Evolutionary conservation across 2,113 vertebrate species (phyloP).

Genomic region (Recurvirostra avosetta): DNA sequence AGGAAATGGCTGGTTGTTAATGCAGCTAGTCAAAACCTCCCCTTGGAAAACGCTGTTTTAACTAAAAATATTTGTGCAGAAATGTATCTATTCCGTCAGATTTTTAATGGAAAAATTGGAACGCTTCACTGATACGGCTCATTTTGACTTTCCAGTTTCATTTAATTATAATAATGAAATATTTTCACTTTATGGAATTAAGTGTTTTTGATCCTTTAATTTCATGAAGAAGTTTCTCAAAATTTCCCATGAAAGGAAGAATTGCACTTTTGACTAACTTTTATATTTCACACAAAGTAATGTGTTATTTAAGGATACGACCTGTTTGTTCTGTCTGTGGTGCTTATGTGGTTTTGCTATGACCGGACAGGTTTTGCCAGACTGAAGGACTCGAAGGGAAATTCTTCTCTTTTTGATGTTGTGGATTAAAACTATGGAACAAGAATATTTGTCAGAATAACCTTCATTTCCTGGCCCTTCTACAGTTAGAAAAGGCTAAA

Average conservation of each 20-base stretch:
- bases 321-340: not conserved
- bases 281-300: not conserved
- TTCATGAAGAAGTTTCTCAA: not conserved
- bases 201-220: not conserved
- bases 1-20: not conserved
- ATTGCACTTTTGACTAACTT: not conserved
- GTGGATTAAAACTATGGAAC: not conserved
- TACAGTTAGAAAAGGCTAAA: not conserved
- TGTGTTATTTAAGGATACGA: not conserved
- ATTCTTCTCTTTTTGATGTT: not conserved
- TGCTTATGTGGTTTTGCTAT: rapidly evolving
- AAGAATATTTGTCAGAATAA: not conserved
- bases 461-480: not conserved
- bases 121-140: not conserved
- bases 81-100: not conserved
- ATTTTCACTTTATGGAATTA: not conserved
- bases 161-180: not conserved
- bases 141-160: not conserved
- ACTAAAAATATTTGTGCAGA: not conserved
- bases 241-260: not conserved
- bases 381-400: not conserved
- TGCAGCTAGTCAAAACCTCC: not conserved
- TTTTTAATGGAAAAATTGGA: not conserved
- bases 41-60: not conserved
- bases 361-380: not conserved